phyloP scores from a whole-genome alignment of 2,888 invertebrate genomes.

The Myopa tessellatipennis region DNA sequence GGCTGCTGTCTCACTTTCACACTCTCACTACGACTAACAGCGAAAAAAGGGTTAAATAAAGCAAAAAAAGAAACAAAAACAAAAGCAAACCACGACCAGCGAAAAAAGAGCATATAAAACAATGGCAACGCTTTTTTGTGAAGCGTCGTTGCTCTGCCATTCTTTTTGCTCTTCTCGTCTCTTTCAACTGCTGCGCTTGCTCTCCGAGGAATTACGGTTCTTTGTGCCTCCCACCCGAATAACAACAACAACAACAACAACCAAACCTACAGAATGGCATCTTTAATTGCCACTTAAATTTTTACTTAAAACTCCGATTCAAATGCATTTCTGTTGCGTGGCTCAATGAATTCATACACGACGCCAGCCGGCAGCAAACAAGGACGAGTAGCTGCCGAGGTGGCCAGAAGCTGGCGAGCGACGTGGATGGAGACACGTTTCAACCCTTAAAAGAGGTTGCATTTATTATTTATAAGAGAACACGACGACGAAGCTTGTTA shows the following conservation, averaged over 20 bases:
- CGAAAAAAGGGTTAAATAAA: neutral
- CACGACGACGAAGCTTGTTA: neutral
- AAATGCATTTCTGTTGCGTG: too few species aligned
- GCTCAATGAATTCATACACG: too few species aligned
- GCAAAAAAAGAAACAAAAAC: neutral
- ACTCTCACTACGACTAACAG: too few species aligned
- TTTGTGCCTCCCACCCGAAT: neutral
- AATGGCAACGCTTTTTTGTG: neutral
- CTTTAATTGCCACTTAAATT: too few species aligned
- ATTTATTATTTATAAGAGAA: neutral
- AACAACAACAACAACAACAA: conserved; percentile 2
- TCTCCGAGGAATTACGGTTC: neutral
- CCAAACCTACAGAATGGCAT: too few species aligned
- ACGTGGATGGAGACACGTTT: neutral
- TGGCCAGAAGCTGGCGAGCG: neutral
- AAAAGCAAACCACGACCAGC: neutral
- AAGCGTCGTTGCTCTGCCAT: neutral
- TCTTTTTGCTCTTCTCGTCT: too few species aligned
- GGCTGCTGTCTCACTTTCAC: neutral
- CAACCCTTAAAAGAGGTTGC: neutral
- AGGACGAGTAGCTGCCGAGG: too few species aligned
- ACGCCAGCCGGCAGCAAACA: too few species aligned
- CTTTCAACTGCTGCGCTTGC: neutral
- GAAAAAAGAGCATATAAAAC: too few species aligned
- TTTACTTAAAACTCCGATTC: too few species aligned